phyloP scores from a whole-genome alignment of 2,797 vertebrate species.

The Octomys mimax region DNA sequence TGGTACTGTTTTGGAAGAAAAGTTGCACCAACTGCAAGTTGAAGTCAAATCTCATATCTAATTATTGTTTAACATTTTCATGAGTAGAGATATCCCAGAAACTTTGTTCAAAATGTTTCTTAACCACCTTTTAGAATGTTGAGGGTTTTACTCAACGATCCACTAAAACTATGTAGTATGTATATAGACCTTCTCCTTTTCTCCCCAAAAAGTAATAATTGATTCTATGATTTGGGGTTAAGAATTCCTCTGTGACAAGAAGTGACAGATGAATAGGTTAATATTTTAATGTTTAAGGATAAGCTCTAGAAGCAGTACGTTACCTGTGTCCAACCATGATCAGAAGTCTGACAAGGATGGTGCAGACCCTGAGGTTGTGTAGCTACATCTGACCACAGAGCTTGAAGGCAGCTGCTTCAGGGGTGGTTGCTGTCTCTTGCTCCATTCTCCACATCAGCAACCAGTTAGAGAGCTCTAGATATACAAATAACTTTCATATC shows the following conservation, averaged over 20 bases:
- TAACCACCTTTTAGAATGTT: background rate
- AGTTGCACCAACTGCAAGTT: background rate
- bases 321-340: background rate
- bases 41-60: background rate
- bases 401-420: background rate
- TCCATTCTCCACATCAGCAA: background rate
- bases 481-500: background rate
- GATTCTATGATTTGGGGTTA: background rate
- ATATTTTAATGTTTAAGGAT: background rate
- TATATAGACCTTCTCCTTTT: background rate
- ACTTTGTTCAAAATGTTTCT: background rate
- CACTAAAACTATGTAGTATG: background rate
- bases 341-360: background rate
- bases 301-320: background rate
- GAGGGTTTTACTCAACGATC: background rate
- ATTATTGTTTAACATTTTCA: background rate
- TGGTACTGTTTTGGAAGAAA: constrained; percentile 4
- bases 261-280: background rate
- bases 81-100: background rate
- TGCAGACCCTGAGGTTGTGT: no score
- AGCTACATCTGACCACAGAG: no score
- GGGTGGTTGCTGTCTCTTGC: no score
- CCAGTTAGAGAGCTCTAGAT: background rate
- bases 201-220: background rate
- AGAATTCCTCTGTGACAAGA: background rate